Percentiles rank a stretch among this genome's conserved stretches.
Conservation (phyloP, 2,113 vertebrate genomes). For the Pachypanchax playfairii region DNA sequence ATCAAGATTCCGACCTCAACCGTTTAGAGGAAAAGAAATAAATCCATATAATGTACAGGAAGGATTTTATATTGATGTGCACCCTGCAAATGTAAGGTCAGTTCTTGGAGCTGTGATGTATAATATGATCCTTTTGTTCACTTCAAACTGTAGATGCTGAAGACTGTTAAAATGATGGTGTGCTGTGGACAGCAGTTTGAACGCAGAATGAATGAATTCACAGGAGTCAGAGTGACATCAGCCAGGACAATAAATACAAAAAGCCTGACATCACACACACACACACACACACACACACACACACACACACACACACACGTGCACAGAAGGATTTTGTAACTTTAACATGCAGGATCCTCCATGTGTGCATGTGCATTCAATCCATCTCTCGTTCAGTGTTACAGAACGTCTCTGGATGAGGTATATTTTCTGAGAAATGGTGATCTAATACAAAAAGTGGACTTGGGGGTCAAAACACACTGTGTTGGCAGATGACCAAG, state of each 20-base stretch:
- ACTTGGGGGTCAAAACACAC: slow-evolving; percentile 57
- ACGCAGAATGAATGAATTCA: not conserved
- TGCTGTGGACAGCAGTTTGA: not conserved
- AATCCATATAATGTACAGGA: no score
- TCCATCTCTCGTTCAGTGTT: slow-evolving; percentile 59
- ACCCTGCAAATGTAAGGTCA: not conserved
- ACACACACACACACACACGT: slow-evolving; percentile 3
- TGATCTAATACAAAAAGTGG: slow-evolving; percentile 77
- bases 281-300: slow-evolving; percentile 9
- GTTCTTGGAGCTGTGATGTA: not conserved
- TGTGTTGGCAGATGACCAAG: slow-evolving; percentile 55
- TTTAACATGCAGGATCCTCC: slow-evolving; percentile 15
- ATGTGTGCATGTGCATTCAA: slow-evolving; percentile 32
- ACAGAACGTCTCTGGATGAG: slow-evolving; percentile 54
- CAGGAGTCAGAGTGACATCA: not conserved
- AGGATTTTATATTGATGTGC: not conserved
- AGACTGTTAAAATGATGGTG: not conserved
- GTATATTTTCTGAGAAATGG: slow-evolving; percentile 69
- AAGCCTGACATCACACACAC: slow-evolving; percentile 21
- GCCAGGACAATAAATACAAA: slow-evolving; percentile 17
- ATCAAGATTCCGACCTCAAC: no score
- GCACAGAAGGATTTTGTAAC: slow-evolving; percentile 19
- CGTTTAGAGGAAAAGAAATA: no score
- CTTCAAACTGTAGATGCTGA: not conserved
- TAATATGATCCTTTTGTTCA: not conserved